Percentiles rank a stretch among this genome's conserved stretches.
Evolutionary conservation across 2,113 vertebrate species (phyloP).

Genomic region (Uria lomvia): DNA sequence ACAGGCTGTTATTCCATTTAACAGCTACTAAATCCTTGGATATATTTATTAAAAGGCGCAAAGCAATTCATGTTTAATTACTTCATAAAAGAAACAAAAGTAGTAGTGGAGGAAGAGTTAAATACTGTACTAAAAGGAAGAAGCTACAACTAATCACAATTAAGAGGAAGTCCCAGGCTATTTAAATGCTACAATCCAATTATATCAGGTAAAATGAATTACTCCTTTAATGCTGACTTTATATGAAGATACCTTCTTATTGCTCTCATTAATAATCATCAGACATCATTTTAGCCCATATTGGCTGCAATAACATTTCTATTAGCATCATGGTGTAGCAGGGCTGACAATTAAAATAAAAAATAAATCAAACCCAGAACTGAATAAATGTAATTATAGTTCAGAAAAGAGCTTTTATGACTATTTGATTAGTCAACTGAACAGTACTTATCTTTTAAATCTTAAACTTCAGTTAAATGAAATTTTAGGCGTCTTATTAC

Average conservation of each 20-base stretch:
- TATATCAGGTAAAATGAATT: slow-evolving; percentile 85
- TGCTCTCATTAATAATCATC: slow-evolving; percentile 96
- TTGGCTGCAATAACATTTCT: slow-evolving; percentile 89
- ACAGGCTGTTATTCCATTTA: slow-evolving; percentile 26
- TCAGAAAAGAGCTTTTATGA: slow-evolving; percentile 81
- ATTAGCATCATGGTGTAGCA: slow-evolving; percentile 79
- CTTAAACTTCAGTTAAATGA: slow-evolving; percentile 56
- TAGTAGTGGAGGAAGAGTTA: slow-evolving; percentile 76
- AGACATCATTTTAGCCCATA: slow-evolving; percentile 84
- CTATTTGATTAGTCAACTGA: slow-evolving; percentile 81
- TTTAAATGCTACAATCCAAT: slow-evolving; percentile 86
- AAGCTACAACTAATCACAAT: slow-evolving; percentile 79
- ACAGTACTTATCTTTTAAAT: slow-evolving; percentile 67
- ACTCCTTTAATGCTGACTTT: slow-evolving; percentile 91
- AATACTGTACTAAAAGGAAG: slow-evolving; percentile 75
- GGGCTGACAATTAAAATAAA: slow-evolving; percentile 82
- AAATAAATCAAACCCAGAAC: slow-evolving; percentile 80
- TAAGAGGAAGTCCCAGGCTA: slow-evolving; percentile 82
- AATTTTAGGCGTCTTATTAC: slow-evolving; percentile 13
- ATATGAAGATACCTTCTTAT: slow-evolving; percentile 92
- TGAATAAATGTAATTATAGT: slow-evolving; percentile 78
- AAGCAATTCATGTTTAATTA: slow-evolving; percentile 75
- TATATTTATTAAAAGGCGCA: slow-evolving; percentile 67
- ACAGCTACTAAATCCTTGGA: slow-evolving; percentile 61
- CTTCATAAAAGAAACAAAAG: slow-evolving; percentile 71